phyloP scores from a whole-genome alignment of 2,888 invertebrate genomes.

The Tetragonula carbonaria region DNA sequence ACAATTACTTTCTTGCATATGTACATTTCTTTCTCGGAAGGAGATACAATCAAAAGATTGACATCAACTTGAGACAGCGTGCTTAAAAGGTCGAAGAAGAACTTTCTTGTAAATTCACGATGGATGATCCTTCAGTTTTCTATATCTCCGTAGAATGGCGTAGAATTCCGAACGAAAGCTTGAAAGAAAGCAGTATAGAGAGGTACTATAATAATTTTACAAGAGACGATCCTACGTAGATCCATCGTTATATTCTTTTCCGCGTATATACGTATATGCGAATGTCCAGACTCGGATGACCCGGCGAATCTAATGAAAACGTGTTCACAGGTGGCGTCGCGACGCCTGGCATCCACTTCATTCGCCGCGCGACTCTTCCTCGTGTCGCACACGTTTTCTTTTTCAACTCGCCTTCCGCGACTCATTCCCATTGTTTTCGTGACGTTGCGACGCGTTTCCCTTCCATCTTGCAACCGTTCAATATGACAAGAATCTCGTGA shows the following conservation, averaged over 20 bases:
- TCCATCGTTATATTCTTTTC: background rate
- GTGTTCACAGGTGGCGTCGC: slow-evolving; percentile 72
- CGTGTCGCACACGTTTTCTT: slow-evolving; percentile 55
- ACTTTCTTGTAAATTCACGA: no score
- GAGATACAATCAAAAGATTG: background rate
- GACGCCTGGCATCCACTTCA: slow-evolving; percentile 71
- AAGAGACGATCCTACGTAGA: background rate
- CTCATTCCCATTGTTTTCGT: slow-evolving; percentile 5
- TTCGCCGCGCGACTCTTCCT: slow-evolving; percentile 74
- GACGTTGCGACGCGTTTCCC: slow-evolving; percentile 1
- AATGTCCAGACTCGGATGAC: slow-evolving; percentile 34
- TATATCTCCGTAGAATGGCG: no score
- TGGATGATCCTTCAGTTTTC: background rate
- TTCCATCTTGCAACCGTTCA: slow-evolving; percentile 1
- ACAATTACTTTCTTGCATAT: background rate
- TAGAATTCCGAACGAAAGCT: no score
- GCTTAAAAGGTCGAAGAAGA: background rate
- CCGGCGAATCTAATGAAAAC: slow-evolving; percentile 38
- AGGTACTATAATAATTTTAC: no score
- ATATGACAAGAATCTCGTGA: slow-evolving; percentile 31
- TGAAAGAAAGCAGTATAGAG: background rate
- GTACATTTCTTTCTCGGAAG: background rate
- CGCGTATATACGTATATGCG: background rate
- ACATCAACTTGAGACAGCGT: background rate
- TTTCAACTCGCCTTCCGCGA: slow-evolving; percentile 4